A percentile compares a stretch with the other conserved stretches of the same genome.
These are phyloP conservation scores for Steinernema feltiae DNA, from an alignment of 1,140 invertebrate genomes.

Conservation along the genomic window DNA sequence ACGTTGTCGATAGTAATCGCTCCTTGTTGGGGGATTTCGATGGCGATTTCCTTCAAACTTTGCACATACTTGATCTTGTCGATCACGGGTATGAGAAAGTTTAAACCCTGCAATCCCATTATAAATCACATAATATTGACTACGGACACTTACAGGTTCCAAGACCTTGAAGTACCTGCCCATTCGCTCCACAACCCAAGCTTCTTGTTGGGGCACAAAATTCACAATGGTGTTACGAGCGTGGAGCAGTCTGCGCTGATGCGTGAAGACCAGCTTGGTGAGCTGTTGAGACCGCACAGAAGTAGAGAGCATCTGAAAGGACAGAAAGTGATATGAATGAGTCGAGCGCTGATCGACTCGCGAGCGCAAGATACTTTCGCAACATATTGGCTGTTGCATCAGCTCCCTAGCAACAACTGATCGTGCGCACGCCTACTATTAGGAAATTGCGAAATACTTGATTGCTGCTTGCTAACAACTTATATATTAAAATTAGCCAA, in stretches of 20 bases:
- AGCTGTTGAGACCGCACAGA: neutral
- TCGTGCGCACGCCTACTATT: no score
- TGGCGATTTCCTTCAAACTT: constrained; percentile 96
- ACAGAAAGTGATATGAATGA: no score
- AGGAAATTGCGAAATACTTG: no score
- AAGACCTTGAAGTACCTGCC: constrained; percentile 73
- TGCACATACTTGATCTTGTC: constrained; percentile 96
- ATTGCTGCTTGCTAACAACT: no score
- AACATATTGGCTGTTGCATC: no score
- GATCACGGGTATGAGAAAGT: constrained; percentile 81
- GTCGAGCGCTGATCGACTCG: no score
- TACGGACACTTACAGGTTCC: constrained; percentile 68
- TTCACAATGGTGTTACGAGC: constrained; percentile 80
- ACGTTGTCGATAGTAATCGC: constrained; percentile 84
- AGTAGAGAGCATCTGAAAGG: neutral
- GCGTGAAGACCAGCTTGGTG: neutral
- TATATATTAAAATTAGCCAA: no score
- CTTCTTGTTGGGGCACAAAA: constrained; percentile 99
- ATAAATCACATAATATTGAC: constrained; percentile 18
- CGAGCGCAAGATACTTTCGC: no score
- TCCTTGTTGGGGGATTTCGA: constrained; percentile 96
- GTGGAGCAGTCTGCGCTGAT: constrained; percentile 6
- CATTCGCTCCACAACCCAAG: constrained; percentile 98
- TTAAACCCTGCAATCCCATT: constrained; percentile 69
- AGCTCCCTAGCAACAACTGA: no score